Evolutionary conservation across 2,113 vertebrate genomes (phyloP), one percentile per base, ranked within the genome.

Genomic region (Balaeniceps rex): DNA sequence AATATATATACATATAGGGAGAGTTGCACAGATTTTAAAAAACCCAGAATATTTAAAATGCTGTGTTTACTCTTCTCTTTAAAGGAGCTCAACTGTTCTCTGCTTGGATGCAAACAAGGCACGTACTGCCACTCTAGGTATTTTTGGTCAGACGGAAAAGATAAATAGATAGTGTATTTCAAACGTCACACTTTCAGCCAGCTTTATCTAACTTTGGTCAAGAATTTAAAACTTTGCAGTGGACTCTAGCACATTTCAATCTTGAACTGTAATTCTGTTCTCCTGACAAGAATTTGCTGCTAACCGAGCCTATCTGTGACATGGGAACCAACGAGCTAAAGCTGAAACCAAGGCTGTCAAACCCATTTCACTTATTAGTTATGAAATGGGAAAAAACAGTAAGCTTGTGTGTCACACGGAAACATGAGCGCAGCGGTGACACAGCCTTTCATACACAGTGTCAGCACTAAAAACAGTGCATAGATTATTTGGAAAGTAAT

Each of bases 161-260:
- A 91, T 52, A 94, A 90, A 89, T 89, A 96, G 87, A 93, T 46
- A 79, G 42, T 23, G 33, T 8, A 29, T 31, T 83, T 85, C 58
- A 70, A 94, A 72, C 24, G 5, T 86, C 81, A 88, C 66, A 4
- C 75, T 94, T 94, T 58, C 90, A 88, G 87, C 47, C 4, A 6
- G 51, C 33, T 91, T 95, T 68, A 93, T 83, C 93, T 96, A 95
- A 92, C 94, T 96, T 96, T 90, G 91, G 93, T 86, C 93, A 97
- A 95, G 84, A 91, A 91, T 93, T 81, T 78, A 51, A 96, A 95
- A 65, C 87, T 89, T 91, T 77, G 71, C 75, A 85, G 68, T 21
- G 36, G 75, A 64, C 0, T 6, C 81, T 68, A 89, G 71, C 58
- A 85, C 68, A 57, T 90, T 92, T 91, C 80, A 64, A 68, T 51